Base-by-base conservation (phyloP, 1,140 invertebrate species). In the Brachionus asplanchnoidis region DNA sequence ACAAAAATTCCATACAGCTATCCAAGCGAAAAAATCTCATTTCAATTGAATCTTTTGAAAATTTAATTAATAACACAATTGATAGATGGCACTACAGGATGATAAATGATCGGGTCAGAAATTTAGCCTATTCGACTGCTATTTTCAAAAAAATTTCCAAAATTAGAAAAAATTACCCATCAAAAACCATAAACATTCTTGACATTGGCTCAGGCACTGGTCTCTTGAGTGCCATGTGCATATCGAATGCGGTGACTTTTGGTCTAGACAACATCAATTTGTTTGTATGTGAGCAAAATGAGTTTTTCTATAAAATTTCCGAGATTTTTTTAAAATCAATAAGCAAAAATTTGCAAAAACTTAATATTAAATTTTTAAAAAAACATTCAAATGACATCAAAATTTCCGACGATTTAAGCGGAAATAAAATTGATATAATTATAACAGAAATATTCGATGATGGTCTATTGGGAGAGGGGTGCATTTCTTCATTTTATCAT, bases 381-480 rank as follows among this genome's bases (percentile, higher is more conserved):
- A 82, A 82, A 14, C 79, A 82, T 7, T 82, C 79, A 6, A 65
- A 68, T 82, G 32, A 82, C 12, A 44, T 82, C 20, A 26, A 65
- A 20, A 12, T 40, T 12, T 2, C 14, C 3, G 53, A 60, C 9
- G 79, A 65, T 65, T 42, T 65, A 82, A 60, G 44, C 20, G 73
- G 73, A 26, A 26, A 23, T n/a, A 60, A 60, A 42, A 68, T 82
- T 32, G 79, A 82, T 82, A 44, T 82, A 12, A 82, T 82, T 36
- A 82, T 82, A 20, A 65, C 50, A 23, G 79, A 82, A 36, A 82
- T 82, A 82, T 82, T 82, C n/a, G 79, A 82, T 46, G 79, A 82
- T 46, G 79, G 50, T 12, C 40, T 82, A 0, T 17, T 82, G 1
- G 79, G 79, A 9, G 79, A 82, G 40, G 79, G 53, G 4, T 82